A percentile compares a stretch with the other conserved stretches of the same genome.
phyloP scores from a whole-genome alignment of 64 coral and sea anemone species.

The Astreopora myriophthalma region DNA sequence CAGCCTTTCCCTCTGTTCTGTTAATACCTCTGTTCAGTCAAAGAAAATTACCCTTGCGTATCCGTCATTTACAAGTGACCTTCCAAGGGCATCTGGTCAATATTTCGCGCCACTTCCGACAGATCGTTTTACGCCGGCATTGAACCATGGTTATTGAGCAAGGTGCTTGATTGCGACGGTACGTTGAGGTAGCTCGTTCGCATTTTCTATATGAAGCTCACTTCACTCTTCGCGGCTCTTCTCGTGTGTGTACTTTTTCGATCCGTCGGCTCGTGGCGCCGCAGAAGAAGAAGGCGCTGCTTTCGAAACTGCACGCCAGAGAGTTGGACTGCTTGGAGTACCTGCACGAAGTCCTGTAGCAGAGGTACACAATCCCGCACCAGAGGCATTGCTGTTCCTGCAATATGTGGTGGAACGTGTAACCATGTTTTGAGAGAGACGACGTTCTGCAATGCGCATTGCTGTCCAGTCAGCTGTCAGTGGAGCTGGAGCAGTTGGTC shows the following conservation, averaged over 20 bases:
- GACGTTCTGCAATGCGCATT: conserved; percentile 3
- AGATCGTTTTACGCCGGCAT: neutral
- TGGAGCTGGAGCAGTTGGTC: conserved; percentile 59
- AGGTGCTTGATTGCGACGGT: too few species aligned
- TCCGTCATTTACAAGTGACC: neutral
- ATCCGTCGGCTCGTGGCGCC: neutral
- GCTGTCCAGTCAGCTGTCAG: conserved; percentile 57
- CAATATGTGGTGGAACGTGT: conserved; percentile 41
- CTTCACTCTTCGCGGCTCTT: neutral
- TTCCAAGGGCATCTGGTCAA: neutral
- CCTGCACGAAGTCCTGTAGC: conserved; percentile 22
- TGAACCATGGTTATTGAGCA: too few species aligned
- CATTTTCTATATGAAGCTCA: neutral
- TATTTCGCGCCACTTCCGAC: neutral
- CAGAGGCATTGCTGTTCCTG: neutral
- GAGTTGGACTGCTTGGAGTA: conserved; percentile 27
- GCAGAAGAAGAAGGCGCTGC: conserved; percentile 38
- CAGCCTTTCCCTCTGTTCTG: too few species aligned
- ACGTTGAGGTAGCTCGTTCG: too few species aligned
- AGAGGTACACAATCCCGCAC: conserved; percentile 7
- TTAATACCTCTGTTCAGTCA: too few species aligned
- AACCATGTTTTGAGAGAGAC: neutral
- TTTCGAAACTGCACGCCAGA: conserved; percentile 37
- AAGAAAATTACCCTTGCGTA: too few species aligned
- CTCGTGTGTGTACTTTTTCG: neutral